Percentiles rank a stretch among this genome's conserved stretches.
phyloP scores from a whole-genome alignment of 2,113 vertebrate genomes.

The Microtus oregoni region DNA sequence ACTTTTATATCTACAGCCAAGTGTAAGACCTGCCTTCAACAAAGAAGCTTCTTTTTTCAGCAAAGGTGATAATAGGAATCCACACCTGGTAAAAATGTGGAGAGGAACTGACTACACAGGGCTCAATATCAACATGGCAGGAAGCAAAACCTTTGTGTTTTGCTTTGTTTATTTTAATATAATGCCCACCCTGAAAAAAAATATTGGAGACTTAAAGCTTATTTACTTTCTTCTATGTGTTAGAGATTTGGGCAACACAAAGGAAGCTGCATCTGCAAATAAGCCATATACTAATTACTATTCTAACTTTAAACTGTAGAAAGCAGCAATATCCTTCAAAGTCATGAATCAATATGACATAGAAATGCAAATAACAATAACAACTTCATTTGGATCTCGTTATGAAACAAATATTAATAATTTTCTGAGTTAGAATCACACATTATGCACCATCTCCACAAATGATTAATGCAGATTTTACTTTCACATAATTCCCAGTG shows the following conservation, averaged over 20 bases:
- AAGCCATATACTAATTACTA: neutral
- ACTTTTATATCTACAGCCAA: neutral
- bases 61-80: neutral
- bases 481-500: constrained; percentile 42
- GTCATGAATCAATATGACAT: neutral
- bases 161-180: neutral
- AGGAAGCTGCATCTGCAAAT: neutral
- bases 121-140: neutral
- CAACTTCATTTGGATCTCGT: neutral
- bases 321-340: neutral
- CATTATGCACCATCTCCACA: neutral
- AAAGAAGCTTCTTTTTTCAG: neutral
- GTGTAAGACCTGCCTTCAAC: neutral
- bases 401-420: constrained; percentile 73
- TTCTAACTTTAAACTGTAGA: constrained; percentile 6
- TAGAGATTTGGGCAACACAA: neutral
- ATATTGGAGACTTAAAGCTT: neutral
- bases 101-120: neutral
- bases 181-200: neutral
- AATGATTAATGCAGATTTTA: constrained; percentile 72
- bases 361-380: neutral
- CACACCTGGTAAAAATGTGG: neutral
- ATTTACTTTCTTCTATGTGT: constrained; percentile 12
- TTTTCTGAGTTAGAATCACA: constrained; percentile 69
- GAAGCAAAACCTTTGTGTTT: neutral